Base-by-base conservation (phyloP, 2,888 invertebrate species). In the Oxyteleia sp. region DNA sequence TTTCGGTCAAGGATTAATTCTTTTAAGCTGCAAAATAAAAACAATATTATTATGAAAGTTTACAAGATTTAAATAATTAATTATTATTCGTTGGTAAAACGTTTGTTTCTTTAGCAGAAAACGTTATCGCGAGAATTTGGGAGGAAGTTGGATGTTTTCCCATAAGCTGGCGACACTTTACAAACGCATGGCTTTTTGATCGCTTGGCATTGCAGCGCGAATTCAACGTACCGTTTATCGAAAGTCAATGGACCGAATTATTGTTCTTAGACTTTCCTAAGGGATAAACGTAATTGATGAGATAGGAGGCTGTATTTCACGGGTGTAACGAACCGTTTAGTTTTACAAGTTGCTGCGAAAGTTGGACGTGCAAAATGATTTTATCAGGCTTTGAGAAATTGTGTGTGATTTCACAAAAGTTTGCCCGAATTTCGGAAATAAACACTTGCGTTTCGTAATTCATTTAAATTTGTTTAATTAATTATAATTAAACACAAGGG, bases 1-100 rank as follows among this genome's bases (percentile, higher is more conserved):
- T 97, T 97, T 93, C 96, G 95, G 93, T 96, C 96, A 88, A 96
- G 94, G 86, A 95, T 95, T 82, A 97, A 93, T 93, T 96, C 96
- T 91, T 95, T 95, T 91, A 97, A 94, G 91, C 97, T 97, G 94
- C 45, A 94, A 95, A 86, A 26, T 26, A 5, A 2, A 26, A 26
- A n/a, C n/a, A n/a, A n/a, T n/a, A n/a, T n/a, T n/a, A n/a, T n/a
- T n/a, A n/a, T n/a, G n/a, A n/a, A n/a, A n/a, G n/a, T n/a, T n/a
- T n/a, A n/a, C n/a, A n/a, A n/a, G n/a, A n/a, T n/a, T n/a, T n/a
- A n/a, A n/a, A n/a, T n/a, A n/a, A n/a, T n/a, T n/a, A n/a, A n/a
- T n/a, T n/a, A n/a, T n/a, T n/a, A n/a, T n/a, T n/a, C n/a, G n/a
- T n/a, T n/a, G n/a, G n/a, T n/a, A 29, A 51, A 49, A n/a, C n/a